Base-by-base conservation (phyloP, 53 echinoderm and acorn worm species). In the Apostichopus leukothele region DNA sequence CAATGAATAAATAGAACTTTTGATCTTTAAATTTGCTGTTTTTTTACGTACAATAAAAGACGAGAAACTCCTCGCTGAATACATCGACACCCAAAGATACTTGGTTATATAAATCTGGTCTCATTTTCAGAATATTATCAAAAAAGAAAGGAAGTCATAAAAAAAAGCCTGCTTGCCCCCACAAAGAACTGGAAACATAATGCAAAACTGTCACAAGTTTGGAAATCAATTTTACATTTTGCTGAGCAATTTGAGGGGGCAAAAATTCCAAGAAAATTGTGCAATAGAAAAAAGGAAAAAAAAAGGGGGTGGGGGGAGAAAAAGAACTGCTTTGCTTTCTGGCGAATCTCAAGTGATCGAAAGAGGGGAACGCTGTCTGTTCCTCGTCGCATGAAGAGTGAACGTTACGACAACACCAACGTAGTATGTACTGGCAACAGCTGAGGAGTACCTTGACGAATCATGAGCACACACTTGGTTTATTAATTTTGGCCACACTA, bases 401-500 rank as follows among this genome's bases (percentile, higher is more conserved):
- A 10, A 57, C 8, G 10, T 57, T 57, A 57, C 7, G 10, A 57
- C 57, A 57, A 57, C 57, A 57, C 57, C 57, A 10, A 57, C 57
- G 57, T 57, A 57, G 57, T 57, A 57, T 57, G 57, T 57, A 57
- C 57, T 57, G 57, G 10, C 57, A 57, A 57, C 7, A 10, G 57
- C 7, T 10, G 8, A 57, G 57, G 57, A 57, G 57, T 39, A 57
- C 8, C 8, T 57, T 57, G 57, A 57, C 57, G 10, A 57, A 71
- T 14, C 16, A n/a, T 71, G 71, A 71, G 71, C 18, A 19, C 71
- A 71, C 71, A 71, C 71, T 71, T 71, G 71, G 71, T 18, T 18
- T 16, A 71, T 11, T 63, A 63, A 16, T 53, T 80, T 81, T 81
- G 81, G 81, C 81, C 81, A 81, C 81, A 81, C 21, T 81, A 21